phyloP scores from a whole-genome alignment of 37 sponge, comb jelly and placozoan species.

The Halichondria panicea region DNA sequence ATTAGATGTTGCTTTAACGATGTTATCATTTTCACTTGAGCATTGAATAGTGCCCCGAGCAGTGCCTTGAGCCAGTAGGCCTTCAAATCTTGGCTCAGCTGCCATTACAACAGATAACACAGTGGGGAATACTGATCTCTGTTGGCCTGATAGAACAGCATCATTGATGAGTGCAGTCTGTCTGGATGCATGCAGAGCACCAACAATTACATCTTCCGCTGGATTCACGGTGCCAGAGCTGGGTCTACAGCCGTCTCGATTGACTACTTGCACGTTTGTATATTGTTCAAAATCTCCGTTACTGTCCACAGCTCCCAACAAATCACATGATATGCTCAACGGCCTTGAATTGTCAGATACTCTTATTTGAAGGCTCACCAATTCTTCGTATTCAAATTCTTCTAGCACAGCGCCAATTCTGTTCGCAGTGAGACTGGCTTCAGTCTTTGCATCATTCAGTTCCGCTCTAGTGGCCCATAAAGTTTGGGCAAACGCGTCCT shows the following conservation, averaged over 20 bases:
- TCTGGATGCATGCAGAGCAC: slow-evolving; percentile 5
- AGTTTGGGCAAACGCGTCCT: neutral
- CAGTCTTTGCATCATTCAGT: neutral
- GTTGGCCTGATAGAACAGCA: slow-evolving; percentile 25
- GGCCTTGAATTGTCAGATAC: neutral
- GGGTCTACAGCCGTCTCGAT: slow-evolving; percentile 1
- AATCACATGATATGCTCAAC: neutral
- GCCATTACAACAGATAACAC: slow-evolving; percentile 14
- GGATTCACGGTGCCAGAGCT: slow-evolving; percentile 5
- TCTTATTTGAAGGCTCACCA: neutral
- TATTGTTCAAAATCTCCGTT: neutral
- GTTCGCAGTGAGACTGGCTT: slow-evolving; percentile 10
- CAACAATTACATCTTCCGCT: slow-evolving; percentile 19
- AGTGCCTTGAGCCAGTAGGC: neutral
- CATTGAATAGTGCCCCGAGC: slow-evolving; percentile 17
- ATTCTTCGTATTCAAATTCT: neutral
- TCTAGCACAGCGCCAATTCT: too few relatives aligned
- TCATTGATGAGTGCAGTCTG: slow-evolving; percentile 52
- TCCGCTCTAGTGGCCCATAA: slow-evolving; percentile 5
- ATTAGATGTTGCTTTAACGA: slow-evolving; percentile 16
- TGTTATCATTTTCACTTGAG: slow-evolving; percentile 11
- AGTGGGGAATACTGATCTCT: slow-evolving; percentile 3
- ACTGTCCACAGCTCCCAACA: slow-evolving; percentile 14
- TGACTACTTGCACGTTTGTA: slow-evolving; percentile 16
- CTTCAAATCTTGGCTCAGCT: neutral